Percentiles rank a stretch among this genome's conserved stretches.
These are phyloP conservation scores for Campopleginae sp. DNA, from an alignment of 2,888 invertebrate species.

Conservation along the genomic window DNA sequence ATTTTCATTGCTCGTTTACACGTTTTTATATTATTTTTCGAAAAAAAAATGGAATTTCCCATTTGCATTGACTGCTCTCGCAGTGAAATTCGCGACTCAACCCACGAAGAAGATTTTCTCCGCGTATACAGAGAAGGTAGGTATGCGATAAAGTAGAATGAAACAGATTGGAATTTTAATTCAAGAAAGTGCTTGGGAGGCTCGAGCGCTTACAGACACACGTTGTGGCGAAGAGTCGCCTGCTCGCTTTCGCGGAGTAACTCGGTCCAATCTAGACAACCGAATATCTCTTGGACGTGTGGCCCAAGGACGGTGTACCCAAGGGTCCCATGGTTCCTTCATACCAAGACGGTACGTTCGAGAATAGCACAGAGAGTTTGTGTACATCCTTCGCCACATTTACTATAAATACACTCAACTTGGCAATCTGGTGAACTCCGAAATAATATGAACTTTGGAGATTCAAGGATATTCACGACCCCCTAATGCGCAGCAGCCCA, in stretches of 20 bases:
- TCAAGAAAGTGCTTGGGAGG: slow-evolving; percentile 13
- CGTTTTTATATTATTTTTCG: not conserved
- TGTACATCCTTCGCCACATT: slow-evolving; percentile 8
- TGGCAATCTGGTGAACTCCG: slow-evolving; percentile 12
- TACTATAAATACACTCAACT: slow-evolving; percentile 15
- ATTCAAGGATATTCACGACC: slow-evolving; percentile 14
- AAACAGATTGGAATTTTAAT: slow-evolving; percentile 57
- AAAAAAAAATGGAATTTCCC: slow-evolving; percentile 11
- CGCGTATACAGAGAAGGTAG: slow-evolving; percentile 30
- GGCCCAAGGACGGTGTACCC: slow-evolving; percentile 49
- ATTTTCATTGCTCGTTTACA: not conserved
- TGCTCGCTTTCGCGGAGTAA: slow-evolving; percentile 15
- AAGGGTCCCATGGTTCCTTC: slow-evolving; percentile 62
- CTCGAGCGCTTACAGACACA: slow-evolving; percentile 6
- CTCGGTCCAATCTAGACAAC: slow-evolving; percentile 64
- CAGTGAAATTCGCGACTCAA: slow-evolving; percentile 23
- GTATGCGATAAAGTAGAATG: slow-evolving; percentile 44
- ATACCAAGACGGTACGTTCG: slow-evolving; percentile 56
- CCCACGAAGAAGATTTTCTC: slow-evolving; percentile 29
- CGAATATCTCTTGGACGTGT: slow-evolving; percentile 60
- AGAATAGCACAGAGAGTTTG: slow-evolving; percentile 45
- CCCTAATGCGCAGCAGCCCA: not conserved
- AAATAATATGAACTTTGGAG: slow-evolving; percentile 31
- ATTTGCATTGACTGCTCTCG: not conserved
- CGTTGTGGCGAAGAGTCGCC: slow-evolving; percentile 19